Evolutionary conservation across 2,113 vertebrate species (phyloP).

Genomic region (Monarcha castaneiventris): DNA sequence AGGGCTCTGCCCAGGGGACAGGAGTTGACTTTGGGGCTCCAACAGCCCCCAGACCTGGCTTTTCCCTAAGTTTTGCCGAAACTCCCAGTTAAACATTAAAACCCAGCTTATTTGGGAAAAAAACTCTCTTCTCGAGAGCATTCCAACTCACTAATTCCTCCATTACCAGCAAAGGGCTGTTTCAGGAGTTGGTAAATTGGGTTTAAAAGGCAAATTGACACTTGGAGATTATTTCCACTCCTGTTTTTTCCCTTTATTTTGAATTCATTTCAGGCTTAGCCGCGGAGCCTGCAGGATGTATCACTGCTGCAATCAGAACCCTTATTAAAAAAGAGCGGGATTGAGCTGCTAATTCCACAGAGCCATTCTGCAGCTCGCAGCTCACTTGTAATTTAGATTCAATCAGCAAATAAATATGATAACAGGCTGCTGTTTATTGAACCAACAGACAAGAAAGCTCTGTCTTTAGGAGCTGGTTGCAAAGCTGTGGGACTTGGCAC

Average conservation of each 20-base stretch:
- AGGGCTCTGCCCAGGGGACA: not conserved
- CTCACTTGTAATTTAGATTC: not conserved
- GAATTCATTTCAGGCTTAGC: not conserved
- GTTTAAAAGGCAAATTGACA: conserved; percentile 5
- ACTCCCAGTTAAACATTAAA: not conserved
- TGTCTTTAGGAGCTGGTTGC: not conserved
- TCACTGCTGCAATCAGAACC: not conserved
- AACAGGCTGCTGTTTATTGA: conserved; percentile 1
- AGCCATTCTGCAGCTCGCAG: not conserved
- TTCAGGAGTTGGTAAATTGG: not conserved
- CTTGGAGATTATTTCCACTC: not conserved
- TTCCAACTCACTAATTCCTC: not conserved
- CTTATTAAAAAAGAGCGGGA: not conserved
- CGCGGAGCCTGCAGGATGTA: not conserved
- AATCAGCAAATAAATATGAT: conserved; percentile 26
- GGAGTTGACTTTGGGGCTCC: not conserved
- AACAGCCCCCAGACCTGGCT: not conserved
- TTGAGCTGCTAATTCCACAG: conserved; percentile 22
- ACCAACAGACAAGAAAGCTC: not conserved
- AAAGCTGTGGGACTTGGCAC: not conserved
- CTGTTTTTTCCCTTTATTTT: not conserved
- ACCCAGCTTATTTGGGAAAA: not conserved
- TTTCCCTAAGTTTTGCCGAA: not conserved
- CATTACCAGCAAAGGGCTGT: not conserved
- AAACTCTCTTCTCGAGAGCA: not conserved